Conservation (phyloP, 2,888 invertebrate genomes). For the Cremastinae sp. region DNA sequence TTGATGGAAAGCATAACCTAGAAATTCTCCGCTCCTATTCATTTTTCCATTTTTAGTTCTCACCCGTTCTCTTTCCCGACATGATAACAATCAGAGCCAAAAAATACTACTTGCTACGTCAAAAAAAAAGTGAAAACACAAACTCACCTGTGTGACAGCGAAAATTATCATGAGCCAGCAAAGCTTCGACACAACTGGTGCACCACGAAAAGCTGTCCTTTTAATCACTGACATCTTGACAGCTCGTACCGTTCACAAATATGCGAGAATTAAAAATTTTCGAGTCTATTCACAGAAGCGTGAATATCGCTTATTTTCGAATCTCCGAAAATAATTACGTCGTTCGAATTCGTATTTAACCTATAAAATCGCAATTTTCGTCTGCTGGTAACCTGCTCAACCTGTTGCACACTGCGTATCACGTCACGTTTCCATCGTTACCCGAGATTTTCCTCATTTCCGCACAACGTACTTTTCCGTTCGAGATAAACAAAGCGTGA, state of each 20-base stretch:
- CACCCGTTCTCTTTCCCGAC: background rate
- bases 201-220: conserved; percentile 61
- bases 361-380: conserved; percentile 4
- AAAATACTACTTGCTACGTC: too few species aligned
- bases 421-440: conserved; percentile 64
- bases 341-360: conserved; percentile 13
- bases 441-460: conserved; percentile 61
- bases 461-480: conserved; percentile 38
- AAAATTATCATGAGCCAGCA: conserved; percentile 60
- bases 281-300: background rate
- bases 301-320: conserved; percentile 10
- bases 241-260: background rate
- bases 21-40: background rate
- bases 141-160: conserved; percentile 60
- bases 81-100: too few species aligned
- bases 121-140: background rate
- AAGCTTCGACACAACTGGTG: conserved; percentile 53
- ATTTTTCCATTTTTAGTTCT: background rate
- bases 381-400: conserved; percentile 31
- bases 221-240: conserved; percentile 61
- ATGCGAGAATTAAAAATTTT: background rate
- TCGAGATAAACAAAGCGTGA: conserved; percentile 5
- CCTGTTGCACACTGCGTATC: conserved; percentile 43
- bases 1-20: conserved; percentile 10
- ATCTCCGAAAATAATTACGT: background rate